These are phyloP conservation scores for Clitarchus hookeri DNA, from an alignment of 2,888 invertebrate genomes.

Conservation along the genomic window DNA sequence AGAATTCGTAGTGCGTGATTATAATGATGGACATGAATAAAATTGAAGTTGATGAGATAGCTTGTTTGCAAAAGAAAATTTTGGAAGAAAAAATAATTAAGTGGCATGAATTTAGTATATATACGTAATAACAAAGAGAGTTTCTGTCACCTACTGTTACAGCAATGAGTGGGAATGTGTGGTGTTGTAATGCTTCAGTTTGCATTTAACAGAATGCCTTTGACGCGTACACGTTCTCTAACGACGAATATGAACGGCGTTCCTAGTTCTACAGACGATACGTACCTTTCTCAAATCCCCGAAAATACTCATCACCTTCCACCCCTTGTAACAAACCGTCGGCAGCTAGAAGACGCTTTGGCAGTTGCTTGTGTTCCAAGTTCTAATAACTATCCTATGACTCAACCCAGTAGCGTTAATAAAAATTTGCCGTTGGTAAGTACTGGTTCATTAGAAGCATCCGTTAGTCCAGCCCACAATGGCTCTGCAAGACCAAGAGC, in stretches of 20 bases:
- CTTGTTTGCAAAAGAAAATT: not conserved
- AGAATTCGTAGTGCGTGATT: not conserved
- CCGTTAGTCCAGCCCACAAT: conserved; percentile 40
- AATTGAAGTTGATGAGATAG: not conserved
- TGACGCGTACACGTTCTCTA: conserved; percentile 54
- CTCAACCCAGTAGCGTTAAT: conserved; percentile 40
- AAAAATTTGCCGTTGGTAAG: conserved; percentile 42
- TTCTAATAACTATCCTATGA: conserved; percentile 35
- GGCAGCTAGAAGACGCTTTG: conserved; percentile 39
- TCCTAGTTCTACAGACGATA: conserved; percentile 48
- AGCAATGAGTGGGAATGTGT: conserved; percentile 28
- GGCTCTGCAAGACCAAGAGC: conserved; percentile 53
- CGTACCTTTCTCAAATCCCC: conserved; percentile 46
- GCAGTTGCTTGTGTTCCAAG: conserved; percentile 36
- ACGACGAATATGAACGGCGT: conserved; percentile 54
- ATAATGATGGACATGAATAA: not conserved
- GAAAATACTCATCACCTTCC: conserved; percentile 47
- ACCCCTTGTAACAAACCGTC: conserved; percentile 45
- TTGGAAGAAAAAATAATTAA: not conserved
- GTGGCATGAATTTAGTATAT: not conserved
- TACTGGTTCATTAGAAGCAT: conserved; percentile 38
- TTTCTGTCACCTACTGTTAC: not conserved
- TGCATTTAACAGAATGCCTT: conserved; percentile 49
- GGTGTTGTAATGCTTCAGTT: conserved; percentile 28
- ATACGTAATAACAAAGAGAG: not conserved